Percentiles rank a stretch among this genome's conserved stretches.
phyloP scores from a whole-genome alignment of 2,797 vertebrate genomes.

The Austrolebias charrua region DNA sequence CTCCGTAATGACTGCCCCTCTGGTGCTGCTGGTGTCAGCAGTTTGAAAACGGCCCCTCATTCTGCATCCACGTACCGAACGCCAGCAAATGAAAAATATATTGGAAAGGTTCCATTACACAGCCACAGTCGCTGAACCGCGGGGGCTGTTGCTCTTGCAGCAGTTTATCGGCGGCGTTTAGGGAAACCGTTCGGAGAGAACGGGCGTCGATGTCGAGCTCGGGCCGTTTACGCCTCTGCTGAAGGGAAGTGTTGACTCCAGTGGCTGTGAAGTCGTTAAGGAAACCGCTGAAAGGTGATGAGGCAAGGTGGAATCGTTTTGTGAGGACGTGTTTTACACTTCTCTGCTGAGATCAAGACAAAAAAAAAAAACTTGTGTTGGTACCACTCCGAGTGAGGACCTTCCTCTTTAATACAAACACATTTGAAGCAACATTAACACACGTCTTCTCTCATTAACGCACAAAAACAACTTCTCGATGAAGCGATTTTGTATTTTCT shows the following conservation, averaged over 20 bases:
- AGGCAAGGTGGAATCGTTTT: neutral
- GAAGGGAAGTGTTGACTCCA: neutral
- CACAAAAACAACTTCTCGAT: neutral
- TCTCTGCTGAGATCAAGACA: neutral
- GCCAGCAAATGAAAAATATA: constrained; percentile 60
- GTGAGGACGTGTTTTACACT: neutral
- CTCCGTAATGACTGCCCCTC: constrained; percentile 68
- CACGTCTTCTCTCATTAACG: neutral
- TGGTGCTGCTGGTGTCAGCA: constrained; percentile 74
- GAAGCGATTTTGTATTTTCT: constrained; percentile 4
- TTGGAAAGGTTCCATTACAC: constrained; percentile 37
- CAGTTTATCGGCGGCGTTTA: constrained; percentile 36
- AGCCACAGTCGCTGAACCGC: constrained; percentile 38
- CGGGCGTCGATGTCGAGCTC: constrained; percentile 18
- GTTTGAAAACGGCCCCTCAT: constrained; percentile 64
- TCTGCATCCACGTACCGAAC: constrained; percentile 40
- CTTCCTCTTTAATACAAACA: neutral
- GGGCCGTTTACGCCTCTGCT: constrained; percentile 1
- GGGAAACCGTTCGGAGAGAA: constrained; percentile 26
- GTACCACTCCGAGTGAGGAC: neutral
- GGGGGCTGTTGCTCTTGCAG: constrained; percentile 13
- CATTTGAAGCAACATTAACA: neutral
- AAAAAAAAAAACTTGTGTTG: too few relatives aligned
- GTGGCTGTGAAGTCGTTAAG: constrained; percentile 1
- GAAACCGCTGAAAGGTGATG: constrained; percentile 7